These are phyloP conservation scores for Mycteria americana DNA, from an alignment of 2,797 vertebrate species.

Conservation along the genomic window DNA sequence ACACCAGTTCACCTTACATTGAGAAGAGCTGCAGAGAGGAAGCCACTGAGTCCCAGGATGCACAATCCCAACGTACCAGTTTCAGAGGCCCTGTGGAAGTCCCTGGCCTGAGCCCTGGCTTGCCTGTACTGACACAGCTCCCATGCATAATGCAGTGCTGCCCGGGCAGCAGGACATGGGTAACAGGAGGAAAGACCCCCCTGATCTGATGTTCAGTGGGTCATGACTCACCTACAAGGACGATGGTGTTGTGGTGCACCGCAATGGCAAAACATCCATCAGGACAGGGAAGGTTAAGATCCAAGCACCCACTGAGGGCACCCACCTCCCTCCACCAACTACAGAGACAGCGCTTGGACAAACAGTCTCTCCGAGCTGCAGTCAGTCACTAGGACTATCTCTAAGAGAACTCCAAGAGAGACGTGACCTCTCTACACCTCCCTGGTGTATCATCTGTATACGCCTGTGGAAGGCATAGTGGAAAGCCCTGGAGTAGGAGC, in stretches of 20 bases:
- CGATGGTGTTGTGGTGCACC: background rate
- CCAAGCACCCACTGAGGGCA: background rate
- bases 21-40: background rate
- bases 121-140: background rate
- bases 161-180: background rate
- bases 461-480: fast-evolving
- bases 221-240: background rate
- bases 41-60: background rate
- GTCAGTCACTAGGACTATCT: background rate
- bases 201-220: background rate
- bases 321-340: background rate
- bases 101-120: background rate
- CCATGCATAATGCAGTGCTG: background rate
- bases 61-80: background rate
- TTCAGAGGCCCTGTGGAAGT: background rate
- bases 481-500: background rate
- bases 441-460: fast-evolving
- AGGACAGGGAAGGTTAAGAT: background rate
- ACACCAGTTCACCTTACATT: background rate
- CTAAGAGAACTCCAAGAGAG: background rate
- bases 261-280: background rate
- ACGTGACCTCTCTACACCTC: background rate
- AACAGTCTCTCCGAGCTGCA: background rate
- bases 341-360: background rate
- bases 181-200: background rate